Percentiles rank a stretch among this genome's conserved stretches.
Conservation (phyloP, 2,888 invertebrate genomes). For the Cerastis leucographa region DNA sequence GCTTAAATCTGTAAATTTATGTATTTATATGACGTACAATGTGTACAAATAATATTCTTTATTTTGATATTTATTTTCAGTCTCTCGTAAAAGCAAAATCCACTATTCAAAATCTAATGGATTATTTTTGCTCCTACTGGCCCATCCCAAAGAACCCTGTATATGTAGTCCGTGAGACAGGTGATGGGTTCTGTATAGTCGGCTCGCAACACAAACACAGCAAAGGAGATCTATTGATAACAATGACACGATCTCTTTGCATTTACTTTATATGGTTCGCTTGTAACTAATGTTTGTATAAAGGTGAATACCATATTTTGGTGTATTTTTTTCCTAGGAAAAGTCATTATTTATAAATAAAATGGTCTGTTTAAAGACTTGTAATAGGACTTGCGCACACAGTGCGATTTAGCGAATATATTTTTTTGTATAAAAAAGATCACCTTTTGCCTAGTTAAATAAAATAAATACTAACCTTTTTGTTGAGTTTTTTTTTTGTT, state of each 20-base stretch:
- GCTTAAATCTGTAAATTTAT: background rate
- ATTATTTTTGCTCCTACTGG: background rate
- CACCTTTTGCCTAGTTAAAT: constrained; percentile 66
- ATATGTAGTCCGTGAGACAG: background rate
- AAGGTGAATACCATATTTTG: constrained; percentile 78
- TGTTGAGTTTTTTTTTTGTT: constrained; percentile 61
- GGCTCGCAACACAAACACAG: constrained; percentile 47
- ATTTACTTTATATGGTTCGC: constrained; percentile 70
- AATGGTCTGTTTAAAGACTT: constrained; percentile 86
- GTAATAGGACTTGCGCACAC: constrained; percentile 69
- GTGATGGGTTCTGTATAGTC: constrained; percentile 18
- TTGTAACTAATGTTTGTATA: constrained; percentile 71
- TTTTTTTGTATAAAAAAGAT: constrained; percentile 69
- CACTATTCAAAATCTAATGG: background rate
- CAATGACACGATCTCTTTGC: constrained; percentile 69
- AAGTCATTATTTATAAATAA: constrained; percentile 79
- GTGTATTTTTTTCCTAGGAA: constrained; percentile 82
- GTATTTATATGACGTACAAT: background rate
- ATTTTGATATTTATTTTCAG: background rate
- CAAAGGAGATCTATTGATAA: constrained; percentile 65
- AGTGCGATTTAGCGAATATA: constrained; percentile 67
- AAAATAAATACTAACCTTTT: constrained; percentile 69
- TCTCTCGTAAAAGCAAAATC: background rate
- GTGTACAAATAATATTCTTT: background rate
- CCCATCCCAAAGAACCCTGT: background rate